Percentiles rank a stretch among this genome's conserved stretches.
Evolutionary conservation across 2,797 vertebrate genomes (phyloP).

Genomic region (Presbytis comata): DNA sequence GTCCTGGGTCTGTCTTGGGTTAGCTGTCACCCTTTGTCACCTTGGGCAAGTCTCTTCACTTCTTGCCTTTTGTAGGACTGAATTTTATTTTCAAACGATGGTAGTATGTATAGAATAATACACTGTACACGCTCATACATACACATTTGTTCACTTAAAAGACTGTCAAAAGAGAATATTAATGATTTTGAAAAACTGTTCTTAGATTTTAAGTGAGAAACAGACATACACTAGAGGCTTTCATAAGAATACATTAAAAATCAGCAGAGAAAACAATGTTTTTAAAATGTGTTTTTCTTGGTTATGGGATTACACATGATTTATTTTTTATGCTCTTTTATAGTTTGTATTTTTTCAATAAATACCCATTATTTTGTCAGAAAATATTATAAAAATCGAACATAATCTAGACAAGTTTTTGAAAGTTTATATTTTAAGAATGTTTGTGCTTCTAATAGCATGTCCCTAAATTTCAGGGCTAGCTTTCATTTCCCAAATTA

Average conservation of each 20-base stretch:
- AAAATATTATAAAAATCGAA: neutral
- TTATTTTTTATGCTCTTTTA: neutral
- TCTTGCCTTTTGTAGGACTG: neutral
- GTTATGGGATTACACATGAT: neutral
- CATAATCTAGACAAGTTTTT: neutral
- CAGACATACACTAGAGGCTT: neutral
- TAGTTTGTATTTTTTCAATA: accelerated
- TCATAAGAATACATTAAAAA: neutral
- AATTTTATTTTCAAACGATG: neutral
- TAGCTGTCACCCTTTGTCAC: no score
- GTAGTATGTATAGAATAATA: neutral
- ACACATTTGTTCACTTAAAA: neutral
- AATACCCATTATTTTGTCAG: no score
- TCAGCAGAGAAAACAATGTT: no score
- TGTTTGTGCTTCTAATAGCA: neutral
- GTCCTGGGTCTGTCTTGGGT: neutral
- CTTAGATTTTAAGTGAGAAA: neutral
- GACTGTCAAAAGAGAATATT: neutral
- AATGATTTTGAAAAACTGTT: neutral
- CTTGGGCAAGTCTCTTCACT: neutral
- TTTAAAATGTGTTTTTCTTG: neutral
- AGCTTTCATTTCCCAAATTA: neutral
- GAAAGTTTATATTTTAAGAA: neutral
- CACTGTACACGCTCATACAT: neutral
- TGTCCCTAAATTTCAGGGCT: neutral